Conservation (phyloP, 1,140 invertebrate genomes). For the Dufourea novaeangliae region DNA sequence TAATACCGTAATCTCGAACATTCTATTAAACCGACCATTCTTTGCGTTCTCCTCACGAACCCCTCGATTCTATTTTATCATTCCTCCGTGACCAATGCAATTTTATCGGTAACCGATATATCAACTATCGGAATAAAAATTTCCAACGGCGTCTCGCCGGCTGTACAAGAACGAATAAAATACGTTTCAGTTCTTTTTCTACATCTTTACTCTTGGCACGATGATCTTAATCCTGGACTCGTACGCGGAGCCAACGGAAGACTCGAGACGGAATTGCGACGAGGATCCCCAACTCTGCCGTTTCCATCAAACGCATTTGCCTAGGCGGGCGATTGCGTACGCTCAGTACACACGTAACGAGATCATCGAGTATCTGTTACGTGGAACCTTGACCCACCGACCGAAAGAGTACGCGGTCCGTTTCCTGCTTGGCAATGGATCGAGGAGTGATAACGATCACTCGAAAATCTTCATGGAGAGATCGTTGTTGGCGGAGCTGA, state of each 20-base stretch:
- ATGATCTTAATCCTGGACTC: constrained; percentile 55
- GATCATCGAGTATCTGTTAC: background rate
- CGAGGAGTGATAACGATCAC: background rate
- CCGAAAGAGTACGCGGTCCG: constrained; percentile 42
- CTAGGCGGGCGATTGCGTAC: constrained; percentile 35
- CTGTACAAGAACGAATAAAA: background rate
- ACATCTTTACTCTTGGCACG: constrained; percentile 52
- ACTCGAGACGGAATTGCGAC: background rate
- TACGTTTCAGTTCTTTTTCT: constrained; percentile 58
- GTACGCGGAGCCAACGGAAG: background rate
- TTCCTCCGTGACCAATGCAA: background rate
- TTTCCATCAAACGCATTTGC: constrained; percentile 57
- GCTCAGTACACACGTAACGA: background rate
- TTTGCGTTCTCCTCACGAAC: background rate
- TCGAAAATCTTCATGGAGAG: background rate
- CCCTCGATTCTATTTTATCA: background rate
- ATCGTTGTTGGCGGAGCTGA: too few relatives aligned
- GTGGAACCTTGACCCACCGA: background rate
- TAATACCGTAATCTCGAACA: too few relatives aligned
- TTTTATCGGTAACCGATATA: background rate
- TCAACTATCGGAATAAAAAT: background rate
- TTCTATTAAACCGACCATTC: too few relatives aligned
- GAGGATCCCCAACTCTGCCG: constrained; percentile 25
- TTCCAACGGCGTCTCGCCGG: background rate
- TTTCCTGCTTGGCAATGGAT: constrained; percentile 34